These are phyloP conservation scores for Ormia ochracea DNA, from an alignment of 2,888 invertebrate genomes.

Conservation along the genomic window DNA sequence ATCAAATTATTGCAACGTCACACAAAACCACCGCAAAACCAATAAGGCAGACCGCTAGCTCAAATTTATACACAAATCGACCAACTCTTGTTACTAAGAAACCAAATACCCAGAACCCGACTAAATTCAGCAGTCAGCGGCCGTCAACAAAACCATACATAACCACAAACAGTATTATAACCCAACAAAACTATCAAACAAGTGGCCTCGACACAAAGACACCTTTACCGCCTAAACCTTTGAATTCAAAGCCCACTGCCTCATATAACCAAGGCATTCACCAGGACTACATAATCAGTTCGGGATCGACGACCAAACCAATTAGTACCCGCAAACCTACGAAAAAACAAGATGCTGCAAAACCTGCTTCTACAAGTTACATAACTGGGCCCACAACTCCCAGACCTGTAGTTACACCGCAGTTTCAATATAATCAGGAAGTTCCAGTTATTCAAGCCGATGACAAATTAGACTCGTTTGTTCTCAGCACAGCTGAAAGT, in stretches of 20 bases:
- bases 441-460: constrained; percentile 70
- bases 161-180: constrained; percentile 34
- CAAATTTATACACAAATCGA: constrained; percentile 14
- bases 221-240: constrained; percentile 4
- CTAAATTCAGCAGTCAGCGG: constrained; percentile 40
- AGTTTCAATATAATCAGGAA: constrained; percentile 69
- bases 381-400: constrained; percentile 78
- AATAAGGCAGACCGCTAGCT: neutral
- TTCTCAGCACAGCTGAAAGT: constrained; percentile 70
- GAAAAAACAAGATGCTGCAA: constrained; percentile 60
- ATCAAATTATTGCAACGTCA: constrained; percentile 27
- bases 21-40: constrained; percentile 49
- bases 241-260: constrained; percentile 54
- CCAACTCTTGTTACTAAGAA: constrained; percentile 45
- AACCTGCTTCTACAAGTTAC: constrained; percentile 78
- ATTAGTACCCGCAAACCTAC: constrained; percentile 21
- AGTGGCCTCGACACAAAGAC: constrained; percentile 40
- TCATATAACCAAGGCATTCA: constrained; percentile 66
- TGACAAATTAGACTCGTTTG: constrained; percentile 72
- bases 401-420: constrained; percentile 75
- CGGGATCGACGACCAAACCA: constrained; percentile 42
- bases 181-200: constrained; percentile 39
- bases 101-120: constrained; percentile 55
- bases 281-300: constrained; percentile 69
- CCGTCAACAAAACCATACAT: constrained; percentile 15